Conservation (phyloP, 2,888 invertebrate genomes). For the Pecten maximus region DNA sequence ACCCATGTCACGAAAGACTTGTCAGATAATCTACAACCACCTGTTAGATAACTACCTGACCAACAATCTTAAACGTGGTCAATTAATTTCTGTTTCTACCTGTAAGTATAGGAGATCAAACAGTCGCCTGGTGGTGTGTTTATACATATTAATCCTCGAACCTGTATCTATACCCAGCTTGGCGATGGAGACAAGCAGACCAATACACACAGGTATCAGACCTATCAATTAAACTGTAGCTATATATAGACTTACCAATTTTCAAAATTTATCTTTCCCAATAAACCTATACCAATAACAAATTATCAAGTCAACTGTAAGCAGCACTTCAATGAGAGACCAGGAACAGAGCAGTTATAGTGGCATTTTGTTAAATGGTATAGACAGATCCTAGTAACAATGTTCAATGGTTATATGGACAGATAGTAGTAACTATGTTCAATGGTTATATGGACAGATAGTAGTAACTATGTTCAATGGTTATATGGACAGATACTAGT, state of each 20-base stretch:
- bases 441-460: not conserved
- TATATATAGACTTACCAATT: not conserved
- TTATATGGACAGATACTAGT: no score
- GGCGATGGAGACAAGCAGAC: not conserved
- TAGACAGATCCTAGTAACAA: not conserved
- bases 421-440: not conserved
- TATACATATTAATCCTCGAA: not conserved
- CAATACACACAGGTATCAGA: slow-evolving; percentile 2
- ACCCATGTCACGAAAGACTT: not conserved
- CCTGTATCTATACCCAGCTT: slow-evolving; percentile 1
- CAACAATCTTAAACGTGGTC: slow-evolving; percentile 28
- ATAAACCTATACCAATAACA: not conserved
- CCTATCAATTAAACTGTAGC: not conserved
- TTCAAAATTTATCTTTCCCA: not conserved
- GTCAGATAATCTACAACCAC: not conserved
- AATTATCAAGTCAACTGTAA: not conserved
- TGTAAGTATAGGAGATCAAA: slow-evolving; percentile 20
- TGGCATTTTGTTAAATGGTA: not conserved
- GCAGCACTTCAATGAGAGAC: not conserved
- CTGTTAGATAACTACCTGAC: slow-evolving; percentile 3
- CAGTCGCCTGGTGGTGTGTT: not conserved
- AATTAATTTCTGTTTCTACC: slow-evolving; percentile 19
- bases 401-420: not conserved
- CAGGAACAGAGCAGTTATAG: no score
- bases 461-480: no score